Conservation (phyloP, 2,113 vertebrate genomes). For the Pontoporia blainvillei region DNA sequence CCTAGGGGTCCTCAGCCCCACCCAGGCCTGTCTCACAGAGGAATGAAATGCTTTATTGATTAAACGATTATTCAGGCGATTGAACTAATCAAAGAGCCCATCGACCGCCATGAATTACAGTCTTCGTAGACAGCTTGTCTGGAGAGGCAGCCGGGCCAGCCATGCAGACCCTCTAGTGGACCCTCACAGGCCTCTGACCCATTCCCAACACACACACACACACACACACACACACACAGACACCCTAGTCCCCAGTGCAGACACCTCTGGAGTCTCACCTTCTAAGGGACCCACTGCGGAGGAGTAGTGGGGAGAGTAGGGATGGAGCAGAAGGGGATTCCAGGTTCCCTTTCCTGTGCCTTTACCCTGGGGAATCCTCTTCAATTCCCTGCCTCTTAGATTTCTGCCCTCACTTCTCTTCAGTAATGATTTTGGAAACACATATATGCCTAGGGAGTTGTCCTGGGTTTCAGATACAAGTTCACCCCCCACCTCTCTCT, state of each 20-base stretch:
- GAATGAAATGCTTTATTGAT: constrained; percentile 85
- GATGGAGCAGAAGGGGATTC: not conserved
- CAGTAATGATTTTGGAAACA: not conserved
- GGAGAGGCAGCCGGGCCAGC: not conserved
- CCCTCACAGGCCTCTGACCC: not conserved
- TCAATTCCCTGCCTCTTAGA: not conserved
- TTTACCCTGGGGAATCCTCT: not conserved
- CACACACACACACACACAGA: not conserved
- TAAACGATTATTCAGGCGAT: constrained; percentile 84
- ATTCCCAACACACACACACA: not conserved
- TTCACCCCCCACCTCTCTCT: not conserved
- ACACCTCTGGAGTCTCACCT: not conserved
- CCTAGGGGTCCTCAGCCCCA: constrained; percentile 13
- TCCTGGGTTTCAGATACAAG: not conserved
- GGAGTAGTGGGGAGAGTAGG: not conserved
- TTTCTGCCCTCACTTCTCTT: not conserved
- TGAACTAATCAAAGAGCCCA: constrained; percentile 84
- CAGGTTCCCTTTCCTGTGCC: not conserved
- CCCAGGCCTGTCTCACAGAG: constrained; percentile 37
- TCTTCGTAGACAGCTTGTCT: constrained; percentile 68
- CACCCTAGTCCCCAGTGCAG: not conserved
- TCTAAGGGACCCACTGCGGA: not conserved
- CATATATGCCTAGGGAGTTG: not conserved
- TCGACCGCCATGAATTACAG: constrained; percentile 79
- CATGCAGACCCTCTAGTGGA: not conserved